A percentile compares a stretch with the other conserved stretches of the same genome.
phyloP scores from a whole-genome alignment of 2,888 invertebrate species.

The Perizoma affinitatum region DNA sequence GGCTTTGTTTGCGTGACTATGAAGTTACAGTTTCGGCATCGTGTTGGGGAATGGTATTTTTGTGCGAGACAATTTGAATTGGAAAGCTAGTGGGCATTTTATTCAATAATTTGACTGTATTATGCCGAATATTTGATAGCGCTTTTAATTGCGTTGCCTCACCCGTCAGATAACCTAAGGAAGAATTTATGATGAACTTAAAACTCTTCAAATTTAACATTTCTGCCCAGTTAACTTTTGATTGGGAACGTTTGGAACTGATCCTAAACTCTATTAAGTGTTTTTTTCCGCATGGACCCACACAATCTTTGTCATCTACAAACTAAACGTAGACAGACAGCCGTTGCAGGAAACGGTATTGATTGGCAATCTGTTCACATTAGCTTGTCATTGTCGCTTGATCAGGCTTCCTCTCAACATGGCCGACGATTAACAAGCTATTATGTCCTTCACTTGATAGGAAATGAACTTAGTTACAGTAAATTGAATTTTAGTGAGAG shows the following conservation, averaged over 20 bases:
- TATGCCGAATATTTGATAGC: too few relatives aligned
- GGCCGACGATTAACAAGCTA: slow-evolving; percentile 12
- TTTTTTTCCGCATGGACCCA: too few relatives aligned
- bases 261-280: too few relatives aligned
- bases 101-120: not conserved
- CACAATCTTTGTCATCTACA: too few relatives aligned
- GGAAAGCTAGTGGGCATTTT: not conserved
- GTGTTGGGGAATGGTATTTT: slow-evolving; percentile 13
- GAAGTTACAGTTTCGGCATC: slow-evolving; percentile 10
- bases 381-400: slow-evolving; percentile 20
- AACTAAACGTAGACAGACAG: too few relatives aligned
- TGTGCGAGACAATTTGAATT: slow-evolving; percentile 5
- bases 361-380: slow-evolving; percentile 24
- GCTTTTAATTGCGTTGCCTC: too few relatives aligned
- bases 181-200: too few relatives aligned
- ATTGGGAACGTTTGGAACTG: too few relatives aligned
- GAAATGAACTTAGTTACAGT: slow-evolving; percentile 3
- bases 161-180: too few relatives aligned
- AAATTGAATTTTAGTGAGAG: not conserved
- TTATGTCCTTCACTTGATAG: slow-evolving; percentile 10
- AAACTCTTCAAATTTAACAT: too few relatives aligned
- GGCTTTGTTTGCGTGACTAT: slow-evolving; percentile 20
- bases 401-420: slow-evolving; percentile 18
- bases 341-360: slow-evolving; percentile 10
- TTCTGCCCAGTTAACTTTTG: too few relatives aligned